phyloP scores from a whole-genome alignment of 2,797 vertebrate species.

The Hozukius guyotensis region DNA sequence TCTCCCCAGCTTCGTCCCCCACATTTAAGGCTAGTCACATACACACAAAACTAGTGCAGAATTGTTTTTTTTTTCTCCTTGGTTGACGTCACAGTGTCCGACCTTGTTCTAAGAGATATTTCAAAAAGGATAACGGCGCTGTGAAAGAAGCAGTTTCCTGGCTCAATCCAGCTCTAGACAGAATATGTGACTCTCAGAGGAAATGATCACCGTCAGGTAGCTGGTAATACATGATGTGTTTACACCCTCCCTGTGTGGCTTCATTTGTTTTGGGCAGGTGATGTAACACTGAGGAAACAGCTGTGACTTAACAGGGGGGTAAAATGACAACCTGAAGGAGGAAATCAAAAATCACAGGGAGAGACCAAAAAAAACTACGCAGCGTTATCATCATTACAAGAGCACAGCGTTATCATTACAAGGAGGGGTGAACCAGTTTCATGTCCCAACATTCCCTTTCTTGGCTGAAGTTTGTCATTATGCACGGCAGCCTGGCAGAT shows the following conservation, averaged over 20 bases:
- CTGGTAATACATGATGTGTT: constrained; percentile 1
- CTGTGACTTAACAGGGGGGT: background rate
- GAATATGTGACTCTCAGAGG: constrained; percentile 21
- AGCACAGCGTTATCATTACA: background rate
- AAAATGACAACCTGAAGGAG: background rate
- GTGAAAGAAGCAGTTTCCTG: constrained; percentile 26
- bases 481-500: constrained; percentile 31
- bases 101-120: constrained; percentile 47
- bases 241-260: background rate
- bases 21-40: background rate
- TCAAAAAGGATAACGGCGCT: constrained; percentile 6
- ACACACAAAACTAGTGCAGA: background rate
- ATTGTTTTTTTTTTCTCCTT: background rate
- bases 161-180: constrained; percentile 26
- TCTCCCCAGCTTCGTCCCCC: background rate
- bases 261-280: background rate
- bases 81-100: background rate
- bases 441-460: background rate
- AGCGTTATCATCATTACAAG: background rate
- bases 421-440: background rate
- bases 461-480: constrained; percentile 38
- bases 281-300: background rate
- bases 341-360: background rate
- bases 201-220: constrained; percentile 20
- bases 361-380: background rate